Conservation (phyloP, 2,888 invertebrate genomes). For the Lochmaea capreae region DNA sequence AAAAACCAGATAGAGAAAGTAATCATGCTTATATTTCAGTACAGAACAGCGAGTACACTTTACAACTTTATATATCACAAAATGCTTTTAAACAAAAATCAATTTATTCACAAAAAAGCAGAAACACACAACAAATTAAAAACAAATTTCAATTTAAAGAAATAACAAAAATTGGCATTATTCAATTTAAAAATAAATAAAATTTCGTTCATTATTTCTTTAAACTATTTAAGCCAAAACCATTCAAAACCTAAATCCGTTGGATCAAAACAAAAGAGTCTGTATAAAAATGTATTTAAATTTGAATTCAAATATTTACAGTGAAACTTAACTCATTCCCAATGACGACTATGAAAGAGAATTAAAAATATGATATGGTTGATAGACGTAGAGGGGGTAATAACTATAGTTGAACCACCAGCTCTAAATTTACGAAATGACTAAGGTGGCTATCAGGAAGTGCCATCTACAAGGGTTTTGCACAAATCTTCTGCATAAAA, state of each 20-base stretch:
- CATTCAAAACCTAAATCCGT: neutral
- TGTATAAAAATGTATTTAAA: neutral
- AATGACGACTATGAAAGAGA: no score
- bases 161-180: neutral
- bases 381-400: no score
- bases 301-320: no score
- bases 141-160: neutral
- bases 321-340: no score
- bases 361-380: no score
- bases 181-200: no score
- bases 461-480: no score
- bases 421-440: no score
- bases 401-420: no score
- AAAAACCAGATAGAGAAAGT: slow-evolving; percentile 51
- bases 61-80: slow-evolving; percentile 25
- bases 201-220: neutral
- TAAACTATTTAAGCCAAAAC: slow-evolving; percentile 5
- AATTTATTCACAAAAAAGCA: slow-evolving; percentile 26
- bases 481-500: no score
- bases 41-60: slow-evolving; percentile 50
- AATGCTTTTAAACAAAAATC: slow-evolving; percentile 37
- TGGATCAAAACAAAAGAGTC: neutral
- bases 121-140: slow-evolving; percentile 13
- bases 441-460: no score
- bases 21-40: slow-evolving; percentile 58